Conservation (phyloP, 2,888 invertebrate species). For the Quadroppia sp. region DNA sequence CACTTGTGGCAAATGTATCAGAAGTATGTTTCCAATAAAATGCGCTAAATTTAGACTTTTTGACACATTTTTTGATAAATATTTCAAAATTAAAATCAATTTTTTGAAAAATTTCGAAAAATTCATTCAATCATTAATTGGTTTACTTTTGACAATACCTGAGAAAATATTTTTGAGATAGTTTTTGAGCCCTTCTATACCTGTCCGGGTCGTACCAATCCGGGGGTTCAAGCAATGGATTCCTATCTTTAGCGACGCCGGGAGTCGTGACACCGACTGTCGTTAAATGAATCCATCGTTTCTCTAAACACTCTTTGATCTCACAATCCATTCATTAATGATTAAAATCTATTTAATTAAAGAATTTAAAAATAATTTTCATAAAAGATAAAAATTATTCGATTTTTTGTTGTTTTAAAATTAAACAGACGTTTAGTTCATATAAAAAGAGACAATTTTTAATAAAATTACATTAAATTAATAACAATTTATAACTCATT, state of each 20-base stretch:
- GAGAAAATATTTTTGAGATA: conserved; percentile 41
- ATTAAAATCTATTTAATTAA: neutral
- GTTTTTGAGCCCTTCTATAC: conserved; percentile 33
- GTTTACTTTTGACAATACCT: too few species aligned
- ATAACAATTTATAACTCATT: too few species aligned
- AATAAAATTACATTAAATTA: too few species aligned
- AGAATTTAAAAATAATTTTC: neutral
- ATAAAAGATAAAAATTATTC: neutral
- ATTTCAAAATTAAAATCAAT: conserved; percentile 3
- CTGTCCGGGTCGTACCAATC: conserved; percentile 41
- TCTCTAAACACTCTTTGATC: conserved; percentile 21
- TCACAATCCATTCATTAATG: neutral
- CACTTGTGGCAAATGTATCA: conserved; percentile 41
- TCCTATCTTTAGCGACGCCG: conserved; percentile 25
- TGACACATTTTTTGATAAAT: too few species aligned
- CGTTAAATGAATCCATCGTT: conserved; percentile 19
- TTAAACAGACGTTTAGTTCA: too few species aligned
- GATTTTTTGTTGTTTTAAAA: too few species aligned
- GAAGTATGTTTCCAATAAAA: conserved; percentile 43
- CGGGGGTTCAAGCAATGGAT: conserved; percentile 39
- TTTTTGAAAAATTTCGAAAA: neutral
- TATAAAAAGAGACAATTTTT: too few species aligned
- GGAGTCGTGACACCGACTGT: conserved; percentile 33
- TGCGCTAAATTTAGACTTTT: conserved; percentile 42
- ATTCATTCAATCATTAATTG: too few species aligned